Base-by-base conservation (phyloP, 1,140 invertebrate species). In the Panulirus ornatus region DNA sequence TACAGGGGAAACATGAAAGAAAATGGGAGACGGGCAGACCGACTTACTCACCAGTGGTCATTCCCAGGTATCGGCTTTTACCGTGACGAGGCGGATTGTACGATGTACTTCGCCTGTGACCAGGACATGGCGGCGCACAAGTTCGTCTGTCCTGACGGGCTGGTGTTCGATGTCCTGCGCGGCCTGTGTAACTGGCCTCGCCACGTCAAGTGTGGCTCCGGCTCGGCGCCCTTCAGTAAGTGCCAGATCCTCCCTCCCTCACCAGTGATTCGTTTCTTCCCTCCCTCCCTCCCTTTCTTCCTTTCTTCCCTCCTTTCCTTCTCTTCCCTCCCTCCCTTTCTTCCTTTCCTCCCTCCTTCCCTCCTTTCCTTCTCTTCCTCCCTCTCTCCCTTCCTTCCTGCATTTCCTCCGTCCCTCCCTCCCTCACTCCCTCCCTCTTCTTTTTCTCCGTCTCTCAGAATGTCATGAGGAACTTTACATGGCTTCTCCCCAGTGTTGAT, bases 41-140 rank as follows among this genome's bases (percentile, higher is more conserved):
- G n/a, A n/a, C n/a, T n/a, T n/a, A 38, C 36, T n/a, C n/a, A n/a
- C n/a, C n/a, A n/a, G n/a, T n/a, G 16, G 0, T 34, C 78, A 71
- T 90, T 40, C 58, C 76, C 84, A 85, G 93, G 93, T 3, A 90
- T 91, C 27, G 93, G 93, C 14, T 92, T 88, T 70, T 91, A 95
- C 38, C 95, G 94, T 5, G 96, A 96, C 90, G 94, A 95, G 1
- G 94, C 95, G 0, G 95, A 96, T 79, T 97, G 96, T 93, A 95
- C 95, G 0, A 95, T 95, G 76, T 97, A 96, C 93, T 95, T 96
- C 83, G 94, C 96, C 44, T 97, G 96, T 91, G 94, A 95, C n/a
- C 92, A 95, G 63, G 63, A 70, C 9, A 95, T 85, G 11, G 47
- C 93, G 9, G 94, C 95, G 51, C 92, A 94, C 6, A 91, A 94